phyloP scores from a whole-genome alignment of 1,140 invertebrate species.

The Hermatobates lingyangjiaoensis region DNA sequence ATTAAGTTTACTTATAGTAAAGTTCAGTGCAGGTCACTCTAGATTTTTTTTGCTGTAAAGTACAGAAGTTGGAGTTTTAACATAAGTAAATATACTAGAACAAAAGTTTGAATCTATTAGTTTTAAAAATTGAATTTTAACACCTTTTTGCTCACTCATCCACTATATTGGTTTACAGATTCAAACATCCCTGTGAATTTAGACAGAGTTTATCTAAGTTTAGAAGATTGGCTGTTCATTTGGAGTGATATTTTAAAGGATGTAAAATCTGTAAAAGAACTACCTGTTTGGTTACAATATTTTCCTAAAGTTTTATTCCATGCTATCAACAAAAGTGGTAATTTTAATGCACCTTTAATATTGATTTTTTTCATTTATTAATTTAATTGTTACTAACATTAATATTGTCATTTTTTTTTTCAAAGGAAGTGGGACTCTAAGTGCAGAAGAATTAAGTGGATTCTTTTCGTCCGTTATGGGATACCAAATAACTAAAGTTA shows the following conservation, averaged over 20 bases:
- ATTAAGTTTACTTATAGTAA: too few relatives aligned
- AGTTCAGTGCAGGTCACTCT: too few relatives aligned
- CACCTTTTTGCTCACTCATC: too few relatives aligned
- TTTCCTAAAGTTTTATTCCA: constrained; percentile 49
- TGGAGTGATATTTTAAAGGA: constrained; percentile 36
- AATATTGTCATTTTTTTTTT: constrained; percentile 7
- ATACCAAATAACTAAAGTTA: constrained; percentile 33
- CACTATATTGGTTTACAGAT: too few relatives aligned
- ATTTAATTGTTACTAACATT: neutral
- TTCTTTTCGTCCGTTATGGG: constrained; percentile 50
- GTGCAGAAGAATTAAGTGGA: constrained; percentile 36
- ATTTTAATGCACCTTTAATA: constrained; percentile 7
- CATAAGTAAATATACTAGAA: too few relatives aligned
- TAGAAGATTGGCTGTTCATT: constrained; percentile 39
- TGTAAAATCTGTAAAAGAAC: constrained; percentile 33
- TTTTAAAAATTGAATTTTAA: too few relatives aligned
- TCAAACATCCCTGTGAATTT: neutral
- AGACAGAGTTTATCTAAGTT: constrained; percentile 18
- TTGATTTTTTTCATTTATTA: neutral
- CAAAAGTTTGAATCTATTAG: too few relatives aligned
- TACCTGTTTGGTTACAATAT: constrained; percentile 49
- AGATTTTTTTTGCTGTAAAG: too few relatives aligned
- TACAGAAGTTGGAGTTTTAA: too few relatives aligned
- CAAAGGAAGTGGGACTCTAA: constrained; percentile 37
- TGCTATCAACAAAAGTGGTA: constrained; percentile 44